Evolutionary conservation across 2,113 vertebrate genomes (phyloP).

Genomic region (Suncus etruscus): DNA sequence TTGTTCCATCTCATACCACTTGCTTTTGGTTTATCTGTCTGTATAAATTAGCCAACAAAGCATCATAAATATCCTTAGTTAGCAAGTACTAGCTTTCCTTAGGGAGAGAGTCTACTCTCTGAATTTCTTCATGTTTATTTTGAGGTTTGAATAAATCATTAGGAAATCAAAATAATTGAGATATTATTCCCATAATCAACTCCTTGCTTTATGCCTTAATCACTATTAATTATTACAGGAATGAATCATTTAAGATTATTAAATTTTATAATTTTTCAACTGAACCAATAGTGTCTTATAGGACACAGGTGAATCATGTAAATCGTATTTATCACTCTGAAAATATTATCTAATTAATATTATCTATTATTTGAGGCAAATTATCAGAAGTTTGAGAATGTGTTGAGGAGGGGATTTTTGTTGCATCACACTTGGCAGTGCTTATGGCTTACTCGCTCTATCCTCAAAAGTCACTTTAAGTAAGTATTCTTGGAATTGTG

Average conservation of each 20-base stretch:
- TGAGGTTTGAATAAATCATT: conserved; percentile 44
- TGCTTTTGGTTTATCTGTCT: conserved; percentile 52
- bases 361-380: neutral
- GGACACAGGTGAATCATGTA: neutral
- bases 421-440: no score
- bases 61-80: conserved; percentile 45
- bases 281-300: neutral
- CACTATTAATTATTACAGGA: conserved; percentile 4
- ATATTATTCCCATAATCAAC: conserved; percentile 44
- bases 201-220: conserved; percentile 30
- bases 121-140: conserved; percentile 50
- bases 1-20: neutral
- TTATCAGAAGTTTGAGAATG: conserved; percentile 33
- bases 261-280: neutral
- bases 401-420: neutral
- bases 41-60: conserved; percentile 59
- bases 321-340: neutral
- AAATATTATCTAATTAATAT: neutral
- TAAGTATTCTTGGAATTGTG: no score
- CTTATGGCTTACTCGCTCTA: no score
- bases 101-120: conserved; percentile 36
- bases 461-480: no score
- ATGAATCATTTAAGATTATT: neutral
- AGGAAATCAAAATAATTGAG: conserved; percentile 57
- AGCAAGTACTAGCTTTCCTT: conserved; percentile 52